phyloP scores from a whole-genome alignment of 2,888 invertebrate genomes.

The Alsophila aescularia region DNA sequence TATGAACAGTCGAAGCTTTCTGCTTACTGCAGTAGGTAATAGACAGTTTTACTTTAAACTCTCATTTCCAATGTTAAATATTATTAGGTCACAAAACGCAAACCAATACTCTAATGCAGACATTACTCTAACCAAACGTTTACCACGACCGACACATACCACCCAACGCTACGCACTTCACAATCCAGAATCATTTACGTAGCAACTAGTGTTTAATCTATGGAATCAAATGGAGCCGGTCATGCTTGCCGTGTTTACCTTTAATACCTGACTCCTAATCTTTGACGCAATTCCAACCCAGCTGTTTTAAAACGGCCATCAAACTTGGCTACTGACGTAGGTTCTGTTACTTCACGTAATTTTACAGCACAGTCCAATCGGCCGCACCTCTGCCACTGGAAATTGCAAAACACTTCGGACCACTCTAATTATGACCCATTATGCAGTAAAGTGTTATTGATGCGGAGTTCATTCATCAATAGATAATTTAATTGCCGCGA shows the following conservation, averaged over 20 bases:
- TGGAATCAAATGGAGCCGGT: conserved; percentile 8
- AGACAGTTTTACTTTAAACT: no score
- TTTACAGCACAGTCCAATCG: conserved; percentile 30
- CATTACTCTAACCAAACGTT: neutral
- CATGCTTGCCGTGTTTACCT: conserved; percentile 41
- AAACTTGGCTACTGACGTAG: conserved; percentile 12
- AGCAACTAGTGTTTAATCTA: neutral
- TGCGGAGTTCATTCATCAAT: conserved; percentile 35
- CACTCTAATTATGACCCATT: conserved; percentile 40
- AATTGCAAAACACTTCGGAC: conserved; percentile 36
- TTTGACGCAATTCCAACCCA: conserved; percentile 46
- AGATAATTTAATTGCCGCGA: conserved; percentile 26
- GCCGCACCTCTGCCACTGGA: conserved; percentile 34
- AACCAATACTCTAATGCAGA: neutral
- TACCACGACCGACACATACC: neutral
- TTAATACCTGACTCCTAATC: conserved; percentile 49
- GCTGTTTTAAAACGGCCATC: conserved; percentile 25
- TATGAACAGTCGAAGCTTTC: no score
- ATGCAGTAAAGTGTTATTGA: conserved; percentile 36
- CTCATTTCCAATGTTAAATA: no score
- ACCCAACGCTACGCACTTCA: neutral
- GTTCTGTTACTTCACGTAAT: conserved; percentile 12
- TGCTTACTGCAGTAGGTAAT: no score
- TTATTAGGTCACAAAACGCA: neutral
- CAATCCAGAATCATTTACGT: neutral